Conservation (phyloP, 2,888 invertebrate genomes). For the Drosophila atripex region DNA sequence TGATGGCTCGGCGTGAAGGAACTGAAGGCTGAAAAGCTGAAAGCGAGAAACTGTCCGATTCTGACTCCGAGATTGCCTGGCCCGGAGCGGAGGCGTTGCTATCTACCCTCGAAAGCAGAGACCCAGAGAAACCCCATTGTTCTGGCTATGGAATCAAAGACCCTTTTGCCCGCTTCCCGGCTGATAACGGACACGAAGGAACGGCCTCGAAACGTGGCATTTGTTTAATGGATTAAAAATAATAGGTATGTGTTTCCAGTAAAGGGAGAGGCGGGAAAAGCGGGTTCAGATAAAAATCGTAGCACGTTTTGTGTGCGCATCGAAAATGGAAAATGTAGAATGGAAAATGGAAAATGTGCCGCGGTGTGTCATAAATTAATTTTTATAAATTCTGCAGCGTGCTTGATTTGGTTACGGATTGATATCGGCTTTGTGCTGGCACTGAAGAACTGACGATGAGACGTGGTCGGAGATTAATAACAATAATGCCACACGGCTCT, state of each 20-base stretch:
- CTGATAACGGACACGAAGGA: constrained; percentile 63
- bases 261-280: constrained; percentile 18
- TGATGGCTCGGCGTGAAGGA: constrained; percentile 70
- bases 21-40: constrained; percentile 1
- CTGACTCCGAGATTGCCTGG: constrained; percentile 49
- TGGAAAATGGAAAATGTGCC: constrained; percentile 67
- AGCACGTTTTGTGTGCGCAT: constrained; percentile 44
- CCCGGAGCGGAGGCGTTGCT: constrained; percentile 64
- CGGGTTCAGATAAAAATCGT: constrained; percentile 49
- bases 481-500: constrained; percentile 57
- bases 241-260: constrained; percentile 48
- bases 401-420: constrained; percentile 39
- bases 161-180: constrained; percentile 65
- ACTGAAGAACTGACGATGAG: constrained; percentile 10
- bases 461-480: constrained; percentile 49
- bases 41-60: constrained; percentile 20
- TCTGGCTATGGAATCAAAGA: constrained; percentile 62
- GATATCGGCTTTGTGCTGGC: constrained; percentile 33
- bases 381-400: constrained; percentile 56
- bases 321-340: constrained; percentile 8
- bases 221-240: constrained; percentile 80
- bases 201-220: constrained; percentile 64
- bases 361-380: constrained; percentile 75
- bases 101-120: constrained; percentile 12
- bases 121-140: constrained; percentile 48